These are phyloP conservation scores for Microcebus ravelobensis DNA, from an alignment of 2,113 vertebrate species.

Conservation along the genomic window DNA sequence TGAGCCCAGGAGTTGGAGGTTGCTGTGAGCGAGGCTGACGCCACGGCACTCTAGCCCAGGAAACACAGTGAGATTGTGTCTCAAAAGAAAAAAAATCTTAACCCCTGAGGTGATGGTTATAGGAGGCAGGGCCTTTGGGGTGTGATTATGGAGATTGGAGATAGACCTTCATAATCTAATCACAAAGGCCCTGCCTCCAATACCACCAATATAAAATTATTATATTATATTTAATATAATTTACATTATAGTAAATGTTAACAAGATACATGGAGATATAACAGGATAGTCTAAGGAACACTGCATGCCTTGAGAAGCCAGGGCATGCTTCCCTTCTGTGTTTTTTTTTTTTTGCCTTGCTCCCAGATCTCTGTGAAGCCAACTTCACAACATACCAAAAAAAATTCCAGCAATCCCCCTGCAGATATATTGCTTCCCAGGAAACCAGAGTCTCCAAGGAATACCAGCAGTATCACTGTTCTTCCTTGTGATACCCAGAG, in stretches of 20 bases:
- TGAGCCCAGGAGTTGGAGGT: too few relatives aligned
- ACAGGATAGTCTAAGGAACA: background rate
- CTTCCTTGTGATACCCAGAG: background rate
- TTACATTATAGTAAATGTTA: background rate
- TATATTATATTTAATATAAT: too few relatives aligned
- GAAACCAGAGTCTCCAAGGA: slow-evolving; percentile 30
- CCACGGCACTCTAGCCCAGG: too few relatives aligned
- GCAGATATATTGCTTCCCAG: background rate
- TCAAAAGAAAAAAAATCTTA: too few relatives aligned
- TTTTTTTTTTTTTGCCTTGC: background rate
- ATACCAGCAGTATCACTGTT: background rate
- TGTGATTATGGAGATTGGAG: too few relatives aligned
- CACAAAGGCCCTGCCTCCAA: too few relatives aligned
- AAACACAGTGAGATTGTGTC: too few relatives aligned
- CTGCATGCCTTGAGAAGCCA: background rate
- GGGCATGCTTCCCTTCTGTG: background rate
- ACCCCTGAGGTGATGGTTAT: too few relatives aligned
- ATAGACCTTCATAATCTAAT: too few relatives aligned
- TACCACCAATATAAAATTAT: too few relatives aligned
- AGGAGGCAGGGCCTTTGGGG: too few relatives aligned
- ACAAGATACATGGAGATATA: background rate
- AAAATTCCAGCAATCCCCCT: background rate
- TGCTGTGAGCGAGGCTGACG: too few relatives aligned
- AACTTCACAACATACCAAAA: background rate
- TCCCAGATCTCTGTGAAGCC: background rate